Conservation (phyloP, 1,140 invertebrate species). For the Euwallacea fornicatus region DNA sequence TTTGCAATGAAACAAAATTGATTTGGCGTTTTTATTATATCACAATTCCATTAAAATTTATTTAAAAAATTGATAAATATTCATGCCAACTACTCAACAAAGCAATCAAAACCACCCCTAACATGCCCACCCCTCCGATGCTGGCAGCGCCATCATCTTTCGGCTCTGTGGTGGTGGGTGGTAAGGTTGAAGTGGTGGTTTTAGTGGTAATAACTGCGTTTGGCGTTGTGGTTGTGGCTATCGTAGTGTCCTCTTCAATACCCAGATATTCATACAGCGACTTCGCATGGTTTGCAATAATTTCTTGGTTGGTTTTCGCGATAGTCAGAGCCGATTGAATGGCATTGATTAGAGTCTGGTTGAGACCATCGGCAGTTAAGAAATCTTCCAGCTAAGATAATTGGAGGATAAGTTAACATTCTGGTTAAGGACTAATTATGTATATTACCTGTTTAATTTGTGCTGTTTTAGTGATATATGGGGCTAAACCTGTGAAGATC, state of each 20-base stretch:
- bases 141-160: background rate
- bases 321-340: background rate
- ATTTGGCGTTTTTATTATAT: too few relatives aligned
- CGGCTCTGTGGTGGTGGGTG: background rate
- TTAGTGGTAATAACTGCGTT: background rate
- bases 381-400: slow-evolving; percentile 5
- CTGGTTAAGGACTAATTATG: background rate
- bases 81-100: too few relatives aligned
- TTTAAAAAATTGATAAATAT: too few relatives aligned
- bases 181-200: background rate
- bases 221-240: background rate
- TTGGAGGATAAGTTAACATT: background rate
- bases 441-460: slow-evolving; percentile 6
- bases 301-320: background rate
- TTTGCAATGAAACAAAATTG: too few relatives aligned
- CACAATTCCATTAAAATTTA: too few relatives aligned
- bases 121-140: too few relatives aligned
- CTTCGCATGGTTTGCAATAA: background rate
- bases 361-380: background rate
- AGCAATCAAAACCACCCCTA: too few relatives aligned
- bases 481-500: background rate
- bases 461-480: background rate
- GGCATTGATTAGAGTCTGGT: background rate
- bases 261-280: slow-evolving; percentile 5
- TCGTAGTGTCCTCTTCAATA: background rate